Evolutionary conservation across 1,140 invertebrate species (phyloP).

Genomic region (Meloidogyne exigua): DNA sequence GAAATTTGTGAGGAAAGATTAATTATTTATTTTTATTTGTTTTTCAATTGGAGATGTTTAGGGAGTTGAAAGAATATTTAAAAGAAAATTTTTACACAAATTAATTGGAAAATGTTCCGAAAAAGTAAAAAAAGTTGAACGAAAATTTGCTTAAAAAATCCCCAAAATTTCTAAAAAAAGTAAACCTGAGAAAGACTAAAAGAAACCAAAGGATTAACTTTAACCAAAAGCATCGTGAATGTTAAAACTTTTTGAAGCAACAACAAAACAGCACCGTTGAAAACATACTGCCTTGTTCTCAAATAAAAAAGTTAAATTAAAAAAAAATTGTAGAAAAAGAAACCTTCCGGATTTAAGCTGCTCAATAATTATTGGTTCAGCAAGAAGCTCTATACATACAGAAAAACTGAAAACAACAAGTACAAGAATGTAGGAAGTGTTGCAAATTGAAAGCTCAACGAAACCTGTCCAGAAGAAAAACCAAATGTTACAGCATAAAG

Average conservation of each 20-base stretch:
- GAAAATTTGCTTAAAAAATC: too few species aligned
- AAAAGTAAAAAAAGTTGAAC: constrained; percentile 20
- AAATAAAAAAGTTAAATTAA: background rate
- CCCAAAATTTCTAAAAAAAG: background rate
- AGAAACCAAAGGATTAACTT: constrained; percentile 23
- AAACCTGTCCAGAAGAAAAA: constrained; percentile 9
- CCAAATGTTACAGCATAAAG: constrained; percentile 32
- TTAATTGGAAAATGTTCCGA: too few species aligned
- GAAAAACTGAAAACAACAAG: constrained; percentile 35
- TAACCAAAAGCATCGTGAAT: constrained; percentile 32
- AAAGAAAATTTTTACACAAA: too few species aligned
- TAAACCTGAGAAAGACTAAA: constrained; percentile 35
- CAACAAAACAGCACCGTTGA: constrained; percentile 39
- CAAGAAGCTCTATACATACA: constrained; percentile 42
- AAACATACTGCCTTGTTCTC: constrained; percentile 32
- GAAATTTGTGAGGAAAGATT: too few species aligned
- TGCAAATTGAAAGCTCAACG: constrained; percentile 13
- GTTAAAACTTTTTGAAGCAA: constrained; percentile 45
- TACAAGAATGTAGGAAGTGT: constrained; percentile 28
- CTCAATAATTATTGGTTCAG: constrained; percentile 44
- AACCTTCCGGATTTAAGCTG: constrained; percentile 37
- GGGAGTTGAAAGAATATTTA: too few species aligned
- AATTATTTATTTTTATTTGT: too few species aligned
- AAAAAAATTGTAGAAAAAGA: constrained; percentile 3
- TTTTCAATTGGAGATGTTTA: too few species aligned